These are phyloP conservation scores for Rhagophthalmus giganteus DNA, from an alignment of 2,888 invertebrate genomes.

Conservation along the genomic window DNA sequence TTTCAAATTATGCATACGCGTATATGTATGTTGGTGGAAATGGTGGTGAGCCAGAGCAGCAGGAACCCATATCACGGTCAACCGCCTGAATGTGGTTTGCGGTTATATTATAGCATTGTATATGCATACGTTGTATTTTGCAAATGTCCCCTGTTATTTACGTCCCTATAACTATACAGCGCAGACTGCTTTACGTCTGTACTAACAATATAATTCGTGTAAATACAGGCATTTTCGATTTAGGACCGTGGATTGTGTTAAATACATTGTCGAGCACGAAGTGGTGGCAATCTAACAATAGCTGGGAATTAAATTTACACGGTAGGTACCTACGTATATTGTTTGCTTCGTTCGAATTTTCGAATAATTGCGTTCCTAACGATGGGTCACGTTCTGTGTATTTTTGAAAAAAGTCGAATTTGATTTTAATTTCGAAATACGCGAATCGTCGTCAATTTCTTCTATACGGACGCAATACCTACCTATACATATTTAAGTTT, in stretches of 20 bases:
- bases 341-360: too few relatives aligned
- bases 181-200: conserved; percentile 25
- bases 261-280: conserved; percentile 15
- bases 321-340: too few relatives aligned
- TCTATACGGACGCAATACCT: neutral
- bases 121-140: conserved; percentile 30
- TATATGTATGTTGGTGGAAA: conserved; percentile 23
- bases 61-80: conserved; percentile 28
- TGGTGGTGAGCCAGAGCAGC: conserved; percentile 23
- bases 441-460: too few relatives aligned
- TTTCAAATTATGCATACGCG: conserved; percentile 23
- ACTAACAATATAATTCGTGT: conserved; percentile 23
- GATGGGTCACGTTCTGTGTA: too few relatives aligned
- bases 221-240: conserved; percentile 21
- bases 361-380: too few relatives aligned
- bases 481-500: neutral
- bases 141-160: conserved; percentile 28
- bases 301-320: conserved; percentile 9
- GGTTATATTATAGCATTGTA: conserved; percentile 29
- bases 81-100: conserved; percentile 27
- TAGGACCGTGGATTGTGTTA: conserved; percentile 16
- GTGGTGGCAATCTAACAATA: conserved; percentile 11
- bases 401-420: too few relatives aligned
- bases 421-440: too few relatives aligned
- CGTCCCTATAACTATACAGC: conserved; percentile 17